Base-by-base conservation (phyloP, 2,888 invertebrate genomes). In the Gymnoscelis rufifasciata region DNA sequence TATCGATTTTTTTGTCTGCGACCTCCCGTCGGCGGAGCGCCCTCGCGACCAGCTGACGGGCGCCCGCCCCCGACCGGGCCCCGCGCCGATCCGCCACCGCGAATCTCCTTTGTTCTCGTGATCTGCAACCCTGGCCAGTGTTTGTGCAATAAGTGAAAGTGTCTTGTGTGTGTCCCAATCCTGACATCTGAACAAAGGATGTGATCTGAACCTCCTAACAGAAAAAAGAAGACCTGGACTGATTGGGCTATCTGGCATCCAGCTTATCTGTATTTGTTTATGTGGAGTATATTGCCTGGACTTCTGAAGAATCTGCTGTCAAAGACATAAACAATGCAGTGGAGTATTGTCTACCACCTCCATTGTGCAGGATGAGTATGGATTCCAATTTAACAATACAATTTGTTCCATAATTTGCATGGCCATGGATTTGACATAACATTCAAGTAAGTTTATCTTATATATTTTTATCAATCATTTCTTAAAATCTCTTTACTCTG, bases 1-100 rank as follows among this genome's bases (percentile, higher is more conserved):
- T 88, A 88, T 88, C 78, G 87, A 88, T 88, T 87, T 88, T 86
- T 84, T 83, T 78, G 84, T 83, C 83, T 84, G 81, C 77, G 82
- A 83, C 82, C 86, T 84, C 81, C 73, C 74, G 74, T 63, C 73
- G 69, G 66, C 66, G 64, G 61, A 62, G 66, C 64, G 52, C 58
- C 59, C 61, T 52, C 53, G 49, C 51, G 56, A 56, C 66, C 78
- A 73, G 74, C 73, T 69, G 74, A 72, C 66, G 56, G 60, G 70
- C 78, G 70, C 78, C 59, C 57, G 57, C 50, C 64, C 55, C 59
- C 57, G 73, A 76, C 51, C 64, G 54, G 56, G 54, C 59, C 58
- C 51, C 59, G 11, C 58, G 60, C 38, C 37, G 7, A 2, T 19
- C 15, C 14, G 23, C 35, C n/a, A 11, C 3, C n/a, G 24, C 46